Percentiles rank a stretch among this genome's conserved stretches.
Conservation (phyloP, 2,797 vertebrate species). For the Poecilia wingei region DNA sequence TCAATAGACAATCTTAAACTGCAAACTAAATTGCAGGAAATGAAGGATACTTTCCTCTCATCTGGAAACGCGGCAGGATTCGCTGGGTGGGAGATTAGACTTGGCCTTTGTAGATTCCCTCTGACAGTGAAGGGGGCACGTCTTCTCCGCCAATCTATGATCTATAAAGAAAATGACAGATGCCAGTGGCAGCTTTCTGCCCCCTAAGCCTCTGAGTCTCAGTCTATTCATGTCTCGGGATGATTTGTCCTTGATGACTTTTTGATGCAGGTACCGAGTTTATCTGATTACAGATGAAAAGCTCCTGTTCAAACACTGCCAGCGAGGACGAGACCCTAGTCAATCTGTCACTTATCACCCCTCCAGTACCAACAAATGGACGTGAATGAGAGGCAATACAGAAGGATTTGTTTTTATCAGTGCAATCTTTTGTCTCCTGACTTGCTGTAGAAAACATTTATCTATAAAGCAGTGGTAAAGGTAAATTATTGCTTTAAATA, state of each 20-base stretch:
- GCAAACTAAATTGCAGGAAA: conserved; percentile 87
- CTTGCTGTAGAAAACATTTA: conserved; percentile 24
- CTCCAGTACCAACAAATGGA: conserved; percentile 58
- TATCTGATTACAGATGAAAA: conserved; percentile 73
- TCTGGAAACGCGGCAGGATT: conserved; percentile 81
- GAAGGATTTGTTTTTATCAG: conserved; percentile 50
- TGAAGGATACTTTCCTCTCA: conserved; percentile 82
- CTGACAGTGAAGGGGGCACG: conserved; percentile 74
- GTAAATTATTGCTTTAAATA: conserved; percentile 27
- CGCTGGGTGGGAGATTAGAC: conserved; percentile 79
- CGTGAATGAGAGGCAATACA: conserved; percentile 46
- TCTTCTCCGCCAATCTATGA: conserved; percentile 69
- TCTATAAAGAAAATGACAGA: conserved; percentile 74
- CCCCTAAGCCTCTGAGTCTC: conserved; percentile 66
- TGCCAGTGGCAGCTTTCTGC: conserved; percentile 67
- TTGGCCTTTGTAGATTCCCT: conserved; percentile 73
- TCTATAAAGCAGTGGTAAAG: conserved; percentile 5
- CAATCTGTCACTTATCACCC: conserved; percentile 49
- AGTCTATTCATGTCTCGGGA: conserved; percentile 72
- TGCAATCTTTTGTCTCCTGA: conserved; percentile 23
- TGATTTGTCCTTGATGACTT: conserved; percentile 77
- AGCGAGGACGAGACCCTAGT: conserved; percentile 40
- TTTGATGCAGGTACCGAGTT: conserved; percentile 72
- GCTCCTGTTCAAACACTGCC: conserved; percentile 42
- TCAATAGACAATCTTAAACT: conserved; percentile 94